phyloP scores from a whole-genome alignment of 2,113 vertebrate genomes.

The Muscicapa adusta region DNA sequence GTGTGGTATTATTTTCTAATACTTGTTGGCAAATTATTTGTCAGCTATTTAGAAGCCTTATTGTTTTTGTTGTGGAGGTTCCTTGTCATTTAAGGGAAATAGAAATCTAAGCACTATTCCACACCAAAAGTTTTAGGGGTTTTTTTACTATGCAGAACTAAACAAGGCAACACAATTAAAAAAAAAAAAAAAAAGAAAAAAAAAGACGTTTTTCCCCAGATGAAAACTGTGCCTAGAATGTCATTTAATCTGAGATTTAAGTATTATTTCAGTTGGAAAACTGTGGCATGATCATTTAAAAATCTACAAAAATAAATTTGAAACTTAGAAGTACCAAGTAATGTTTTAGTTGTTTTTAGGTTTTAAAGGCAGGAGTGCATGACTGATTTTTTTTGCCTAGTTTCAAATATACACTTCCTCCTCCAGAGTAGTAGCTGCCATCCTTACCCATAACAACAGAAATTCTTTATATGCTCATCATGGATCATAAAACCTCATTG shows the following conservation, averaged over 20 bases:
- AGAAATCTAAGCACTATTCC: not conserved
- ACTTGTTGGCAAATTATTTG: not conserved
- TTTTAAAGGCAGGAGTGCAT: not conserved
- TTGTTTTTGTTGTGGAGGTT: not conserved
- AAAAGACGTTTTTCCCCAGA: not conserved
- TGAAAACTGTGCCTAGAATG: not conserved
- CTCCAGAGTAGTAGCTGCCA: not conserved
- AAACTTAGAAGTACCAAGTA: not conserved
- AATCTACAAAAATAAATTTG: not conserved
- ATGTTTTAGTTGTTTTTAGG: not conserved
- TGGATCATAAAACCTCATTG: not conserved
- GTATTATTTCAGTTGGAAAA: not conserved
- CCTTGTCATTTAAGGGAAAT: not conserved
- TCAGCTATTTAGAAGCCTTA: not conserved
- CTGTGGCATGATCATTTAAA: not conserved
- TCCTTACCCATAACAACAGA: not conserved
- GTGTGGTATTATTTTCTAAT: not conserved
- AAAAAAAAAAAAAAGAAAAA: not conserved
- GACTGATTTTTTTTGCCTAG: not conserved
- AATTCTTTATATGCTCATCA: not conserved
- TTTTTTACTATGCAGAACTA: not conserved
- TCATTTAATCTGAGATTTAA: not conserved
- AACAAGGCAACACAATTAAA: not conserved
- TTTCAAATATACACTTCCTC: not conserved
- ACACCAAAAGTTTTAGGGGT: rapidly evolving